Evolutionary conservation across 2,888 invertebrate species (phyloP).

Genomic region (Caradrina kadenii): DNA sequence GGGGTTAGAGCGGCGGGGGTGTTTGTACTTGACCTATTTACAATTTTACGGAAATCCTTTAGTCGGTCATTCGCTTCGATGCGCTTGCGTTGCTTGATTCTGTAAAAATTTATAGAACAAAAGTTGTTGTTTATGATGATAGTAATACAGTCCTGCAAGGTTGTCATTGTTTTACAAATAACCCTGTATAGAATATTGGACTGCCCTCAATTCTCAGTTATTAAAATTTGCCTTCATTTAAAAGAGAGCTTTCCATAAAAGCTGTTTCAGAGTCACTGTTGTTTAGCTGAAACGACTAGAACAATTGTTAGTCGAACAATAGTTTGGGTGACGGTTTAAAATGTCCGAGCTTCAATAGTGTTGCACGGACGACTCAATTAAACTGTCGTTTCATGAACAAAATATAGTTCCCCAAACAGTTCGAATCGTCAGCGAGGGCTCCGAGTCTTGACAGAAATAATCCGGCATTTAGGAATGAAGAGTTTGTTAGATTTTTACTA

Average conservation of each 20-base stretch:
- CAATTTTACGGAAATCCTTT: too few species aligned
- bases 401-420: conserved; percentile 44
- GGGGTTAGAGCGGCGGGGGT: too few species aligned
- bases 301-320: conserved; percentile 52
- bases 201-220: conserved; percentile 10
- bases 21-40: too few species aligned
- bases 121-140: too few species aligned
- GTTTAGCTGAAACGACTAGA: conserved; percentile 24
- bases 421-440: conserved; percentile 27
- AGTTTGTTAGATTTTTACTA: conserved; percentile 10
- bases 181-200: not conserved
- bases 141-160: too few species aligned
- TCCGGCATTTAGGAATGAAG: conserved; percentile 19
- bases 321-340: conserved; percentile 49
- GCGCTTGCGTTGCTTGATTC: too few species aligned
- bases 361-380: conserved; percentile 45
- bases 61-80: too few species aligned
- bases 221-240: conserved; percentile 20
- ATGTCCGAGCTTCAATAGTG: conserved; percentile 47
- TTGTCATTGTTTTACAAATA: too few species aligned
- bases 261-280: conserved; percentile 10
- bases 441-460: conserved; percentile 46
- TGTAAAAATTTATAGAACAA: too few species aligned
- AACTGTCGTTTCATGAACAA: conserved; percentile 48
- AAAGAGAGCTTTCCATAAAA: conserved; percentile 11